A percentile compares a stretch with the other conserved stretches of the same genome.
Evolutionary conservation across 2,888 invertebrate species (phyloP).

Genomic region (Dryadula phaetusa): DNA sequence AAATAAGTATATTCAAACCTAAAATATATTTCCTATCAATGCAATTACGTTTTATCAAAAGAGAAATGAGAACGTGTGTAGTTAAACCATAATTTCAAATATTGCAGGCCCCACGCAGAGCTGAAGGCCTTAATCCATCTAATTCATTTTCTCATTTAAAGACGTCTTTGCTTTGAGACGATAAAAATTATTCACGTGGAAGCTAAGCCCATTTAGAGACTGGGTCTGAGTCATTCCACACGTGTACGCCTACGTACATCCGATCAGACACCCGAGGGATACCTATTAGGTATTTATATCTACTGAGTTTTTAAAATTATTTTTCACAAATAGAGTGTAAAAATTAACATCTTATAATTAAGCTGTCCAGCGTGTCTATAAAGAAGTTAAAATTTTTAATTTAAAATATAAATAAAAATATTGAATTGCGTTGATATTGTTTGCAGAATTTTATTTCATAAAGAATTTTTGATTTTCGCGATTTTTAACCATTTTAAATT

Average conservation of each 20-base stretch:
- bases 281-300: background rate
- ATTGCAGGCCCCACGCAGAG: constrained; percentile 25
- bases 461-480: too few relatives aligned
- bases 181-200: constrained; percentile 43
- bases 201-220: constrained; percentile 19
- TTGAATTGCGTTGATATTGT: too few relatives aligned
- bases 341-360: too few relatives aligned
- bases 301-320: background rate
- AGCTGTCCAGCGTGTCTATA: too few relatives aligned
- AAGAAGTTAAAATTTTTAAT: too few relatives aligned
- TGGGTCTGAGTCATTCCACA: constrained; percentile 52
- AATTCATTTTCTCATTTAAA: constrained; percentile 15
- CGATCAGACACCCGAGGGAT: background rate
- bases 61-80: constrained; percentile 3
- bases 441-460: too few relatives aligned
- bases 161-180: constrained; percentile 40
- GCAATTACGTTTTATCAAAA: background rate
- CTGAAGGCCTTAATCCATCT: constrained; percentile 12
- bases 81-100: constrained; percentile 4
- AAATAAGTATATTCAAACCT: background rate
- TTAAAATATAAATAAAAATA: too few relatives aligned
- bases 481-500: too few relatives aligned
- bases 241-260: constrained; percentile 30
- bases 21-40: background rate
- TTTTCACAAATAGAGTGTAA: background rate